Conservation (phyloP, 2,888 invertebrate genomes). For the Lasius fuliginosus region DNA sequence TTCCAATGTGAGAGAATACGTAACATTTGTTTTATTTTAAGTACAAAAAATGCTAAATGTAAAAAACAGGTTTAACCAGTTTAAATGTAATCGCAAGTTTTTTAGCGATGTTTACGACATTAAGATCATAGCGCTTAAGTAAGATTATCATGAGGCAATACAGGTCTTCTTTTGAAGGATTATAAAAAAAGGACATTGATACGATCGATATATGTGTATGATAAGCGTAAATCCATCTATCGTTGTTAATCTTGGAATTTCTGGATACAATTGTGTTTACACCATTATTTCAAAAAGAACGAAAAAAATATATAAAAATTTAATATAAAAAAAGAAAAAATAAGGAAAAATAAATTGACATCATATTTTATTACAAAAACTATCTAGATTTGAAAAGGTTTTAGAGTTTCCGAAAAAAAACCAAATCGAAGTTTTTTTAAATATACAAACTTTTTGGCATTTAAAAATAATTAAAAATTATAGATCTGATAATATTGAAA, state of each 20-base stretch:
- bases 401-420: background rate
- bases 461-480: background rate
- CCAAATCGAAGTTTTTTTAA: background rate
- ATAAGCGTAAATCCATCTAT: constrained; percentile 11
- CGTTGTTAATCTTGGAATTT: constrained; percentile 19
- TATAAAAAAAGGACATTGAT: constrained; percentile 11
- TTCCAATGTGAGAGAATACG: background rate
- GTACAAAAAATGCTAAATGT: background rate
- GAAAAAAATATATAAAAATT: background rate
- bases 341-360: background rate
- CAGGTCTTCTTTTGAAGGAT: background rate
- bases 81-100: background rate
- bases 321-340: constrained; percentile 8
- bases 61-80: background rate
- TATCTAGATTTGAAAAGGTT: background rate
- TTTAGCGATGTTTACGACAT: background rate
- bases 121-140: background rate
- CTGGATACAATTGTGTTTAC: background rate
- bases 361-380: background rate
- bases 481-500: background rate
- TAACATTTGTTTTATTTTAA: background rate
- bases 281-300: background rate
- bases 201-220: background rate
- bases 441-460: background rate
- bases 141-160: background rate